These are phyloP conservation scores for western clawed frog (Xenopus tropicalis) DNA, from an alignment of 2,113 vertebrate species.

Conservation along the genomic window UCB_Xtro_10.0 CM004450.2:108407501-108408000, in stretches of 20 bases:
- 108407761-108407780: slow-evolving; percentile 72
- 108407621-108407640: slow-evolving; percentile 13
- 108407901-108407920: slow-evolving; percentile 99
- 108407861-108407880: slow-evolving; percentile 97
- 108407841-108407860: slow-evolving; percentile 99
- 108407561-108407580: background rate
- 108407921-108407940: slow-evolving; percentile 99
- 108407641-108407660: slow-evolving; percentile 30
- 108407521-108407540: too few relatives aligned
- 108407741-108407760: slow-evolving; percentile 71
- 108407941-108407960: slow-evolving; percentile 99
- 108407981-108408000: slow-evolving; percentile 96
- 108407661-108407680: slow-evolving; percentile 42
- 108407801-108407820: slow-evolving; percentile 78
- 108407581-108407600: background rate
- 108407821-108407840: slow-evolving; percentile 78
- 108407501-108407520: too few relatives aligned
- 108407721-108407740: slow-evolving; percentile 83
- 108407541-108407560: too few relatives aligned
- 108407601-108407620: slow-evolving; percentile 11
- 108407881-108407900: slow-evolving; percentile 99
- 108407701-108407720: slow-evolving; percentile 80
- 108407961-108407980: slow-evolving; percentile 99
- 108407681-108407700: slow-evolving; percentile 70
- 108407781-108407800: slow-evolving; percentile 73